Conservation (phyloP, 2,797 vertebrate genomes). For the Sandelia bainsii region DNA sequence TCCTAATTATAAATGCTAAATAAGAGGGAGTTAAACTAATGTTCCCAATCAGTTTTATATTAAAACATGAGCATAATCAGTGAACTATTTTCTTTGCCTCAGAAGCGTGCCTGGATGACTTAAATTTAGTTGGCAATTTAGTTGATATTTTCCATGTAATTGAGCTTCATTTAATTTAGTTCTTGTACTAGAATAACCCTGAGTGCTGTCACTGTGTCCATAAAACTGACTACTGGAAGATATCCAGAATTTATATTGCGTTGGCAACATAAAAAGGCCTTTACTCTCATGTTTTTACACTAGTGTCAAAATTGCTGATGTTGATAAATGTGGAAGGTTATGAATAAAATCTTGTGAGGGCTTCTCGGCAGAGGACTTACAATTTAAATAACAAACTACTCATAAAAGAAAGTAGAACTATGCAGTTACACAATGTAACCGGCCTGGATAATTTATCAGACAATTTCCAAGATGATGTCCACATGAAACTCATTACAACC, state of each 20-base stretch:
- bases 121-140: constrained; percentile 8
- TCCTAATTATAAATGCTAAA: neutral
- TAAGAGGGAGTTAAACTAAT: neutral
- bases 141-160: constrained; percentile 15
- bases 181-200: constrained; percentile 31
- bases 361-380: constrained; percentile 15
- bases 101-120: constrained; percentile 9
- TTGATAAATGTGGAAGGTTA: constrained; percentile 49
- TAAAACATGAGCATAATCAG: neutral
- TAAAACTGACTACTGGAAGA: constrained; percentile 35
- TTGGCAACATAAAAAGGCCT: constrained; percentile 45
- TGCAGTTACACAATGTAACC: constrained; percentile 28
- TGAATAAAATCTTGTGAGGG: constrained; percentile 34
- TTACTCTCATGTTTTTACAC: constrained; percentile 40
- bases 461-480: constrained; percentile 24
- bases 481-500: constrained; percentile 27
- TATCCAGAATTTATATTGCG: constrained; percentile 39
- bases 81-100: constrained; percentile 3
- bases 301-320: constrained; percentile 44
- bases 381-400: constrained; percentile 40
- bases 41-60: neutral
- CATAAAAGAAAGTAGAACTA: constrained; percentile 47
- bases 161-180: constrained; percentile 21
- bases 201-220: constrained; percentile 25
- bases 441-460: constrained; percentile 36